A percentile compares a stretch with the other conserved stretches of the same genome.
Conservation (phyloP, 2,113 vertebrate genomes). For the Gorsachius goisagi region DNA sequence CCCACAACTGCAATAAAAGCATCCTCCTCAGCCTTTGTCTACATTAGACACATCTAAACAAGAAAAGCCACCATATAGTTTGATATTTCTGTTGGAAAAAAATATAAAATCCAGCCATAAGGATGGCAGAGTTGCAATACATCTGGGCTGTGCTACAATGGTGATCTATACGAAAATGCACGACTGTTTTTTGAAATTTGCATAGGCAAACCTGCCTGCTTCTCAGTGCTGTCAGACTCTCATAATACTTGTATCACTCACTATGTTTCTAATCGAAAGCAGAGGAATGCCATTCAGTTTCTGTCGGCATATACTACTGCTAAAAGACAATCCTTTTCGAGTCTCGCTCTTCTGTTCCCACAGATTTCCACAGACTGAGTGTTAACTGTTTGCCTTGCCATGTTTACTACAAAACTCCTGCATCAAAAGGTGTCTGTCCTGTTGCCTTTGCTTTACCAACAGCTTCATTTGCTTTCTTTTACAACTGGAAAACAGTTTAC, state of each 20-base stretch:
- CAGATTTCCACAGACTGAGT: background rate
- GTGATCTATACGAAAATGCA: background rate
- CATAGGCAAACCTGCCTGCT: background rate
- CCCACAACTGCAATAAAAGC: background rate
- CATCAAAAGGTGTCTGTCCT: background rate
- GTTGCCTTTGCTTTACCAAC: background rate
- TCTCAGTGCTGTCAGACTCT: background rate
- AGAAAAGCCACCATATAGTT: background rate
- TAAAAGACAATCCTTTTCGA: background rate
- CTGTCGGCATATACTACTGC: background rate
- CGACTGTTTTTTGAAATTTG: background rate
- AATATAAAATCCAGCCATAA: background rate
- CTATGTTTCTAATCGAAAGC: background rate
- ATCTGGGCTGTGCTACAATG: background rate
- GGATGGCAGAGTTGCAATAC: background rate
- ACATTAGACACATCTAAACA: background rate
- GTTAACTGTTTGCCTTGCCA: background rate
- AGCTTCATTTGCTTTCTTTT: background rate
- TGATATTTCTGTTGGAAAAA: background rate
- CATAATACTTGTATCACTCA: background rate
- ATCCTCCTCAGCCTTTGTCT: background rate
- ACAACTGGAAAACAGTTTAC: background rate
- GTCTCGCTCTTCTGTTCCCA: background rate
- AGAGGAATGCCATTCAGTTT: background rate
- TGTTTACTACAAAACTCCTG: background rate